Evolutionary conservation across 2,888 invertebrate species (phyloP), one percentile per base, ranked within the genome.

Genomic region (Yponomeuta malinellus): DNA sequence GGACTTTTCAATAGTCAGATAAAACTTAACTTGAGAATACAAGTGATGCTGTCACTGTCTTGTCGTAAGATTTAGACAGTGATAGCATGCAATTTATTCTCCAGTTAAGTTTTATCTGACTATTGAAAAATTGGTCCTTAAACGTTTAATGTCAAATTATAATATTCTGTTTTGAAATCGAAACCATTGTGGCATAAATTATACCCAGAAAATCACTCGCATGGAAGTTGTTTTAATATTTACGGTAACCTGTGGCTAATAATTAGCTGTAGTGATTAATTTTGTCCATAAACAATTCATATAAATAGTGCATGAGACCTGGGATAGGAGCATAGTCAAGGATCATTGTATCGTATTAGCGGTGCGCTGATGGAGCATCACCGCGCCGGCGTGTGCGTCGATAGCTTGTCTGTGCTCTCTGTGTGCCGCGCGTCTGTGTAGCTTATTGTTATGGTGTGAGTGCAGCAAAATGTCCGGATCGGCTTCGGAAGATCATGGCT

Each of bases 401-500:
- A 43, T 43, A 5, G 43, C 43, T 43, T 6, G 63, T 63, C 63
- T 15, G 23, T n/a, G n/a, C 63, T n/a, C 63, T n/a, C 63, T 63
- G 63, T 63, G 12, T 43, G 43, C 43, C 43, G 8, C 5, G 43
- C 43, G 43, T 15, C 52, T 59, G 15, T 12, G 52, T 15, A 12
- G 15, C 15, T 59, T 59, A 15, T 12, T 59, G 12, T 59, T 12
- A 2, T 59, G 52, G 15, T 23, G 63, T 63, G 63, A 23, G 63
- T 74, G 76, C 76, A 79, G 65, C 65, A 65, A 65, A 29, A 29
- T 29, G 33, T 31, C 8, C 10, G 65, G 33, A 29, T 79, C 76
- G 77, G 78, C 75, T 65, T 79, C 76, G 77, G 78, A 75, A 74
- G 78, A 73, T 81, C 79, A 79, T 80, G 82, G 85, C 85, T 84